phyloP scores from a whole-genome alignment of 2,797 vertebrate genomes.

The Macropus fuliginosus region DNA sequence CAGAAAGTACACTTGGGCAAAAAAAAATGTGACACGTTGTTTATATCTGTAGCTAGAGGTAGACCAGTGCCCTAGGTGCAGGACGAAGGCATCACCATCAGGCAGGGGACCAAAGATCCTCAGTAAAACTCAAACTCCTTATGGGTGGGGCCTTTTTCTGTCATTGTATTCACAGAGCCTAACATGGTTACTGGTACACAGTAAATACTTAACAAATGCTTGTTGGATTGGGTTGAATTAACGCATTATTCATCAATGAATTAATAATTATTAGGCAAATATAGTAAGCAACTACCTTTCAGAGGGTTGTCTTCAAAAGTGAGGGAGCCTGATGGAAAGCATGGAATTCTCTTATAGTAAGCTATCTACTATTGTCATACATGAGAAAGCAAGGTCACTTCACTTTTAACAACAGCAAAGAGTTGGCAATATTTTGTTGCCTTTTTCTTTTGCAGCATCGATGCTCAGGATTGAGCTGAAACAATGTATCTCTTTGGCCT shows the following conservation, averaged over 20 bases:
- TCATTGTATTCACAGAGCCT: constrained; percentile 14
- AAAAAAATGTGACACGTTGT: not conserved
- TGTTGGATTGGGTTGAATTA: constrained; percentile 12
- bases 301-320: not conserved
- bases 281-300: constrained; percentile 45
- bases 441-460: not conserved
- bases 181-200: constrained; percentile 20
- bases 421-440: not conserved
- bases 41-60: not conserved
- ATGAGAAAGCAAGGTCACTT: not conserved
- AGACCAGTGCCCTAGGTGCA: not conserved
- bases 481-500: not conserved
- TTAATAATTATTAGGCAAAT: constrained; percentile 39
- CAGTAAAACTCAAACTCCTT: not conserved
- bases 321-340: not conserved
- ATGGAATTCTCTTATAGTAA: not conserved
- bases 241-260: constrained; percentile 39
- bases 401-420: not conserved
- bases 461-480: not conserved
- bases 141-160: not conserved
- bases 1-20: not conserved
- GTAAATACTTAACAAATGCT: constrained; percentile 59
- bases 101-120: not conserved
- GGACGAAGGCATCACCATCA: not conserved
- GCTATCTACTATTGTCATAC: not conserved